Evolutionary conservation across 2,888 invertebrate genomes (phyloP).

Genomic region (Parascotia fuliginaria): DNA sequence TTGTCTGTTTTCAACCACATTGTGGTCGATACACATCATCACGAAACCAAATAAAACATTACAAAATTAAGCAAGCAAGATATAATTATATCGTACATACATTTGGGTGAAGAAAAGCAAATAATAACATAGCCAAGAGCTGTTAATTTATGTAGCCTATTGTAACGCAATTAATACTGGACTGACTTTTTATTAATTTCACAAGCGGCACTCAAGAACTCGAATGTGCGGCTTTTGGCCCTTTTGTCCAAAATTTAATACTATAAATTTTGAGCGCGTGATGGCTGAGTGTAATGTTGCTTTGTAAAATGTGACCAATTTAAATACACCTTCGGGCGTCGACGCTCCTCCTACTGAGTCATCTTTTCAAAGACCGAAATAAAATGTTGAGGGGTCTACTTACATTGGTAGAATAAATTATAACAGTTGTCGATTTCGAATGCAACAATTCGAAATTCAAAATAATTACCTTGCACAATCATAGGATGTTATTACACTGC

Average conservation of each 20-base stretch:
- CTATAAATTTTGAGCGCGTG: conserved; percentile 68
- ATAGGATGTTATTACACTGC: conserved; percentile 62
- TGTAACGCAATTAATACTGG: conserved; percentile 61
- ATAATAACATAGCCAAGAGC: conserved; percentile 66
- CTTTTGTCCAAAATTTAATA: conserved; percentile 67
- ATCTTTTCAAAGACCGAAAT: conserved; percentile 45
- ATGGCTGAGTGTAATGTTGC: conserved; percentile 58
- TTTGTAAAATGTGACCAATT: conserved; percentile 65
- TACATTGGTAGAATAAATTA: conserved; percentile 51
- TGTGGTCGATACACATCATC: conserved; percentile 39
- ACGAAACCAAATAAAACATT: conserved; percentile 45
- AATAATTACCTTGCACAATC: conserved; percentile 65
- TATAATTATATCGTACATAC: conserved; percentile 54
- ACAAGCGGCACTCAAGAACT: conserved; percentile 49
- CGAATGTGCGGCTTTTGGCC: conserved; percentile 53
- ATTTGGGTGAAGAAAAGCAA: conserved; percentile 56
- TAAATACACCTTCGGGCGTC: conserved; percentile 52
- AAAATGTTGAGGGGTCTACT: conserved; percentile 44
- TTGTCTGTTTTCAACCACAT: conserved; percentile 13
- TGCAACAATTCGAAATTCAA: conserved; percentile 59
- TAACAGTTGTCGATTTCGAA: conserved; percentile 75
- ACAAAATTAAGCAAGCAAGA: conserved; percentile 51
- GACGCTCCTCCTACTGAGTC: conserved; percentile 42
- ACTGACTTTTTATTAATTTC: conserved; percentile 59
- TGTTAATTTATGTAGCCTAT: conserved; percentile 68